phyloP scores from a whole-genome alignment of 37 sponge, comb jelly and placozoan genomes.

The Haliclona indistincta region DNA sequence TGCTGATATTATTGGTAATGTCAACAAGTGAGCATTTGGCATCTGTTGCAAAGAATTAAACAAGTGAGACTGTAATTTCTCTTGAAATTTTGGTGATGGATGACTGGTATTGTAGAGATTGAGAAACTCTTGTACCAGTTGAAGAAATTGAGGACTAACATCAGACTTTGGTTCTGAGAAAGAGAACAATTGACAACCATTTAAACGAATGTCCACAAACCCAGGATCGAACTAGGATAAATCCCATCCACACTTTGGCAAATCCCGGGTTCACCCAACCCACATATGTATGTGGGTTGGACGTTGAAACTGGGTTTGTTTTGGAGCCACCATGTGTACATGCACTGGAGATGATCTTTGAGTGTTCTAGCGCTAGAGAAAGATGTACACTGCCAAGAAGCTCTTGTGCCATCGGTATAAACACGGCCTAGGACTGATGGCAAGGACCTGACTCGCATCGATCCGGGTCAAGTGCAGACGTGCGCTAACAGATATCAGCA shows the following conservation, averaged over 20 bases:
- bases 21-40: constrained; percentile 30
- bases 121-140: constrained; percentile 56
- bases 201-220: not conserved
- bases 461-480: too few species aligned
- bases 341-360: too few species aligned
- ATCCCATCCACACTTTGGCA: not conserved
- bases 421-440: too few species aligned
- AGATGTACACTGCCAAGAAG: too few species aligned
- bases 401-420: too few species aligned
- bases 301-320: too few species aligned
- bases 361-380: too few species aligned
- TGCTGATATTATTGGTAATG: constrained; percentile 57
- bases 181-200: not conserved
- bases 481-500: too few species aligned
- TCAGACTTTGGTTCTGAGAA: constrained; percentile 27
- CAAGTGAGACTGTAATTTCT: constrained; percentile 24
- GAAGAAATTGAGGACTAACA: constrained; percentile 12
- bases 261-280: too few species aligned
- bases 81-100: constrained; percentile 12
- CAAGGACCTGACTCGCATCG: too few species aligned
- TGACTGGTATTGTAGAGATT: constrained; percentile 74
- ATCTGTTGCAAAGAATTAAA: constrained; percentile 25
- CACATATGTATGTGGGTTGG: too few species aligned
- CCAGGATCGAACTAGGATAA: not conserved
- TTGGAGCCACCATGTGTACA: too few species aligned